Evolutionary conservation across 2,888 invertebrate genomes (phyloP), one percentile per base, ranked within the genome.

Genomic region (Diabrotica balteata): DNA sequence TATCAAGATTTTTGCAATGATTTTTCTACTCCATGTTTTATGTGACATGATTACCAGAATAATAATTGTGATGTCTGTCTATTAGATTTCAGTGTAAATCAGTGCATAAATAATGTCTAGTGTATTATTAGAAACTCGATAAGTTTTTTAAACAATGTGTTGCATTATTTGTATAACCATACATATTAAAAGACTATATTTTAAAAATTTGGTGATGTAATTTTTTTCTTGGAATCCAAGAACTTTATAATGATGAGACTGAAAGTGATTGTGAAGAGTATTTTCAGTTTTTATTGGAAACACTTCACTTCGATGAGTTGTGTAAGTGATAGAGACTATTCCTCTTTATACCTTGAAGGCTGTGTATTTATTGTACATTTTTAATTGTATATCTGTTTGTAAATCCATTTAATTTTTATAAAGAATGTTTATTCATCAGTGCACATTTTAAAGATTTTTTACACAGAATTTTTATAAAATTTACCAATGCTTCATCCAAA

Each of bases 111-210:
- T 65, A 66, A 63, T 60, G 59, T 62, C 69, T 45, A 11, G 55
- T 57, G 67, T 66, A 59, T 69, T 72, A 63, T 57, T 57, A 63
- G 63, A 43, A 50, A 44, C 57, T 61, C 66, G 70, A 73, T 66
- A 73, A 73, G 70, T 62, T 73, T 70, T 66, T 63, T 68, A 68
- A 67, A 68, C 57, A 69, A 70, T 71, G 59, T 66, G 66, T 69
- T 67, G 66, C 72, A 68, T 73, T 71, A 73, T 77, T 75, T 77
- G 75, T 76, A 76, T 73, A 73, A 73, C 73, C 73, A 74, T 74
- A 74, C 32, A 32, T 72, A 75, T 71, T 73, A 75, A 73, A 73
- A 72, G 73, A 73, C 70, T 72, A 55, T 55, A 57, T 49, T 62
- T 55, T 66, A 61, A 69, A 63, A 66, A 57, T 57, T 43, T 54